phyloP scores from a whole-genome alignment of 2,113 vertebrate species.

The Myxocyprinus asiaticus region DNA sequence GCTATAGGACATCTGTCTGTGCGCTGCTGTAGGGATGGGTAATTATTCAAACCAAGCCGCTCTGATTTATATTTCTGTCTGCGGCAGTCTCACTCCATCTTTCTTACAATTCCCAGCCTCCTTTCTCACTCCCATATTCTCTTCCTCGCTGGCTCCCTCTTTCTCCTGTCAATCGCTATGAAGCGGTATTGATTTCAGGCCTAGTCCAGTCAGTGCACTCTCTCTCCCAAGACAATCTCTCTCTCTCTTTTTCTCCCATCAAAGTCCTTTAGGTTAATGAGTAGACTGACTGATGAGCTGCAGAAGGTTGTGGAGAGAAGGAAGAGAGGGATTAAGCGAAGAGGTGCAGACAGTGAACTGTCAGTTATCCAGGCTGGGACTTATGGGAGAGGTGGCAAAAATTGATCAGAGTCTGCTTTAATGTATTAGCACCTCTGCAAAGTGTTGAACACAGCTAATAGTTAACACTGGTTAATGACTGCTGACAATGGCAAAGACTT shows the following conservation, averaged over 20 bases:
- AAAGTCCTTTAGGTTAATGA: constrained; percentile 56
- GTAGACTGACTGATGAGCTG: constrained; percentile 63
- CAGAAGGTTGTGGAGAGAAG: constrained; percentile 31
- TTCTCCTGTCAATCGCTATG: constrained; percentile 9
- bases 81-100: not conserved
- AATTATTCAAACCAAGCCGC: constrained; percentile 41
- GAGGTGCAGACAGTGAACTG: constrained; percentile 35
- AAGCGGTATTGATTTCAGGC: constrained; percentile 37
- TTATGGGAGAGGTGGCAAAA: constrained; percentile 16
- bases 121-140: not conserved
- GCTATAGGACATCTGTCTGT: constrained; percentile 33
- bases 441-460: not conserved
- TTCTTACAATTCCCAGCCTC: not conserved
- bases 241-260: constrained; percentile 59
- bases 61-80: constrained; percentile 39
- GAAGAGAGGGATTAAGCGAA: constrained; percentile 1
- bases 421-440: constrained; percentile 30
- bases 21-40: not conserved
- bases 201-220: constrained; percentile 6
- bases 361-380: constrained; percentile 29
- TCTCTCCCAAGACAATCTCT: constrained; percentile 40
- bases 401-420: constrained; percentile 34
- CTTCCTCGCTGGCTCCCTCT: not conserved
- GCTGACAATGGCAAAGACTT: constrained; percentile 4
- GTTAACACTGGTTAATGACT: constrained; percentile 18